Conservation (phyloP, 2,888 invertebrate genomes). For the Gandaritis pyraliata region DNA sequence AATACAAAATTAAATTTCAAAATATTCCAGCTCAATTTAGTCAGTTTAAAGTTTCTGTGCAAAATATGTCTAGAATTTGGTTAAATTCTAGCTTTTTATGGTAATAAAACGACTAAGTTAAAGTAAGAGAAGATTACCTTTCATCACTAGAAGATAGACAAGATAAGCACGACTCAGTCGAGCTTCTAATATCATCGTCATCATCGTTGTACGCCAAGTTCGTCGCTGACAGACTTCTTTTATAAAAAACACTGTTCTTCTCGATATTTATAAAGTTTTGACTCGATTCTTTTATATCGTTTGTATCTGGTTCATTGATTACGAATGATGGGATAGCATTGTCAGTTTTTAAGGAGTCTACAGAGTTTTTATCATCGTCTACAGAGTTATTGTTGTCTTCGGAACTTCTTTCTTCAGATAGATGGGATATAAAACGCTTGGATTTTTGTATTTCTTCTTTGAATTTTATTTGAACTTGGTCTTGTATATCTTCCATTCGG, state of each 20-base stretch:
- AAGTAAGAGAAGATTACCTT: constrained; percentile 53
- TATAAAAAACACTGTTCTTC: constrained; percentile 60
- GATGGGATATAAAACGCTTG: constrained; percentile 64
- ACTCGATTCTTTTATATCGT: constrained; percentile 58
- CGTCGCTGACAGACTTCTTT: constrained; percentile 63
- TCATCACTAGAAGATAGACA: constrained; percentile 68
- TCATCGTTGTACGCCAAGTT: constrained; percentile 62
- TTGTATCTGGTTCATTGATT: constrained; percentile 59
- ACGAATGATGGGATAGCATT: constrained; percentile 66
- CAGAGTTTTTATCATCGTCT: constrained; percentile 38
- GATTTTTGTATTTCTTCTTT: constrained; percentile 57
- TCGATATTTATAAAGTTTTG: constrained; percentile 67
- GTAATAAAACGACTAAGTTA: too few species aligned
- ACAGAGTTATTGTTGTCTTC: constrained; percentile 51
- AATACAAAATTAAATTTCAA: too few species aligned
- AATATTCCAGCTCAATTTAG: too few species aligned
- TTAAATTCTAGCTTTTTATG: too few species aligned
- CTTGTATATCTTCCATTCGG: constrained; percentile 74
- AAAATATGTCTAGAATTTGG: too few species aligned
- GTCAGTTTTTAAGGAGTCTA: constrained; percentile 29
- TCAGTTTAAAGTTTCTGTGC: too few species aligned
- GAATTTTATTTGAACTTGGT: constrained; percentile 67
- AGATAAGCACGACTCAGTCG: constrained; percentile 68
- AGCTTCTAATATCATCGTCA: constrained; percentile 51
- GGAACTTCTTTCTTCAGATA: constrained; percentile 69